Percentiles rank a stretch among this genome's conserved stretches.
Evolutionary conservation across 1,140 invertebrate species (phyloP).

Genomic region (Heliconius hermathena): DNA sequence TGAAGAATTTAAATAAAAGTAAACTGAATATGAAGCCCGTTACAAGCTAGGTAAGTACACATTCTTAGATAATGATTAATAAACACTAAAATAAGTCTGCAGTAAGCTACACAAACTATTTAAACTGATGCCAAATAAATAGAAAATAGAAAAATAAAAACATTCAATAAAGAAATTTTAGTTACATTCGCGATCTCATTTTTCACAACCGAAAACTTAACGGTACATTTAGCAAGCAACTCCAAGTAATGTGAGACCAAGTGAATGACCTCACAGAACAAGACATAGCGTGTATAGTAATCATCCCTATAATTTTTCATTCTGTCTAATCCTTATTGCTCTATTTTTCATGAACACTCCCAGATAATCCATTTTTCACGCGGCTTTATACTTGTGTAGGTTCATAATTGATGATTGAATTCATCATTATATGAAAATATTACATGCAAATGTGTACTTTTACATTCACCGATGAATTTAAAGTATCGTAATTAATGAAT

Average conservation of each 20-base stretch:
- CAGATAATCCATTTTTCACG: neutral
- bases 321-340: slow-evolving; percentile 13
- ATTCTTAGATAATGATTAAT: neutral
- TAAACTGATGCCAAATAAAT: neutral
- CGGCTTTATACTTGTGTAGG: neutral
- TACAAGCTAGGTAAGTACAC: neutral
- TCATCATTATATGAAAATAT: too few relatives aligned
- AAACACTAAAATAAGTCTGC: neutral
- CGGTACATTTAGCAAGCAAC: slow-evolving; percentile 67
- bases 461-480: too few relatives aligned
- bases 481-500: too few relatives aligned
- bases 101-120: neutral
- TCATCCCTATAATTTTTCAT: slow-evolving; percentile 10
- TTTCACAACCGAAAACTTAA: slow-evolving; percentile 52
- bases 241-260: slow-evolving; percentile 53
- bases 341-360: neutral
- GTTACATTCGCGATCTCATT: slow-evolving; percentile 32
- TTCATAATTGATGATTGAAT: too few relatives aligned
- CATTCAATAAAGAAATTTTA: slow-evolving; percentile 10
- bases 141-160: neutral
- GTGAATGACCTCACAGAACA: slow-evolving; percentile 65
- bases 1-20: neutral
- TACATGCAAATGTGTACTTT: too few relatives aligned
- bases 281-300: slow-evolving; percentile 35
- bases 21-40: neutral